Percentiles rank a stretch among this genome's conserved stretches.
phyloP scores from a whole-genome alignment of 2,797 vertebrate genomes.

The Acanthurus lineatus region DNA sequence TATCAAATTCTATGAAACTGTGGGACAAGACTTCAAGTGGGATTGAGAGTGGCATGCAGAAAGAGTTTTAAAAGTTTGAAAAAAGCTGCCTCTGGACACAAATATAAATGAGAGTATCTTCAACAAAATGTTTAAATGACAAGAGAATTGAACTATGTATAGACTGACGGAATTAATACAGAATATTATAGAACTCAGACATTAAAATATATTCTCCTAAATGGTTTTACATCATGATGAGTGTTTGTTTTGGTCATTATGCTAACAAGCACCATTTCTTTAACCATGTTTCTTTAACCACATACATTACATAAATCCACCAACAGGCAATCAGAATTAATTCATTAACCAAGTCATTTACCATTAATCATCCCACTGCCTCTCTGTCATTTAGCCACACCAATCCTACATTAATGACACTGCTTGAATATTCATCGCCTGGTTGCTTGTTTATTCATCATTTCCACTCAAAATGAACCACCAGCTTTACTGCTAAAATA shows the following conservation, averaged over 20 bases:
- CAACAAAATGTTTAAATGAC: slow-evolving; percentile 20
- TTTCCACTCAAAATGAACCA: slow-evolving; percentile 51
- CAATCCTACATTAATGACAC: slow-evolving; percentile 24
- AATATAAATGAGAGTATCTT: slow-evolving; percentile 27
- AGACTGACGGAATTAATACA: slow-evolving; percentile 10
- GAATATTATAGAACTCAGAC: slow-evolving; percentile 19
- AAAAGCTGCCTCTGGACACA: slow-evolving; percentile 47
- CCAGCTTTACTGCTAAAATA: slow-evolving; percentile 41
- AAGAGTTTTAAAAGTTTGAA: slow-evolving; percentile 27
- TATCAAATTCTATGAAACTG: slow-evolving; percentile 96
- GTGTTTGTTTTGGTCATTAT: slow-evolving; percentile 22
- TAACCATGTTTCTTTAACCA: slow-evolving; percentile 8
- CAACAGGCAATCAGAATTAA: slow-evolving; percentile 14
- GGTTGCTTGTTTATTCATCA: slow-evolving; percentile 56
- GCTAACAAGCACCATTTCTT: slow-evolving; percentile 50
- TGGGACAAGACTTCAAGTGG: slow-evolving; percentile 98
- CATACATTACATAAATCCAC: slow-evolving; percentile 14
- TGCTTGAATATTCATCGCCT: slow-evolving; percentile 55
- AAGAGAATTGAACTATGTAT: slow-evolving; percentile 30
- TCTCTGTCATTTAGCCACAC: slow-evolving; percentile 15
- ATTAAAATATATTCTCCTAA: slow-evolving; percentile 32
- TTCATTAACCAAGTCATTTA: slow-evolving; percentile 35
- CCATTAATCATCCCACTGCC: slow-evolving; percentile 1
- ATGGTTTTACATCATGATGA: slow-evolving; percentile 38
- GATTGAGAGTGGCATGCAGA: slow-evolving; percentile 81